Conservation (phyloP, 2,797 vertebrate genomes). For the Typhlichthys eigenmanni region DNA sequence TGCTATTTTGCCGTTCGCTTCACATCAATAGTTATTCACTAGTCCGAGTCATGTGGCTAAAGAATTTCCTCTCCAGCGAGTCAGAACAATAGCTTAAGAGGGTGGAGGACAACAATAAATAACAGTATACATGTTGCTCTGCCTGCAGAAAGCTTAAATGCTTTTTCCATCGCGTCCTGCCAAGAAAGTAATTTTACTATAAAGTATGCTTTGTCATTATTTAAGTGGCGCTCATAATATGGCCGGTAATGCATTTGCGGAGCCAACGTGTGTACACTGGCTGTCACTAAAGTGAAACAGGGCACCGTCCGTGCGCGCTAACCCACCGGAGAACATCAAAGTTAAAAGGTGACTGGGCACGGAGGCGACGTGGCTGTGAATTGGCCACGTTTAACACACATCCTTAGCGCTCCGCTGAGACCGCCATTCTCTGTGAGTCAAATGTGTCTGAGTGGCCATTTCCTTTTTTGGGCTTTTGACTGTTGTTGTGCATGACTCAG, state of each 20-base stretch:
- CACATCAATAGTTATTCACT: conserved; percentile 24
- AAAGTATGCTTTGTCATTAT: conserved; percentile 35
- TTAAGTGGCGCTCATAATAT: conserved; percentile 35
- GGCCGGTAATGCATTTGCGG: conserved; percentile 34
- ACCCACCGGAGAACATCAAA: conserved; percentile 14
- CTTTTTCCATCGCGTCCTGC: conserved; percentile 63
- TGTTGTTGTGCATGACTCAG: conserved; percentile 65
- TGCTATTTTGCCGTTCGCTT: background rate
- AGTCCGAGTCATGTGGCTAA: conserved; percentile 21
- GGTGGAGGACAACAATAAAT: conserved; percentile 28
- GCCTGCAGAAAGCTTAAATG: conserved; percentile 38
- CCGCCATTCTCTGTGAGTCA: conserved; percentile 58
- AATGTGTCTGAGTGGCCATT: conserved; percentile 45
- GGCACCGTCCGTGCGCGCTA: background rate
- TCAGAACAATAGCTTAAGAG: conserved; percentile 12
- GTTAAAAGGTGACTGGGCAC: conserved; percentile 32
- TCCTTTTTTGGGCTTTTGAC: conserved; percentile 76
- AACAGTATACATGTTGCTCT: conserved; percentile 33
- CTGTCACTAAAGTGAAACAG: conserved; percentile 18
- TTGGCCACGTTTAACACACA: conserved; percentile 36
- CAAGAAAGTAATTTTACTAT: conserved; percentile 59
- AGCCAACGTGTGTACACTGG: conserved; percentile 34
- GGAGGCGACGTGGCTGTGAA: conserved; percentile 17
- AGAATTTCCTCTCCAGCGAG: conserved; percentile 17
- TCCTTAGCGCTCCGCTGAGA: conserved; percentile 36